Percentiles rank a stretch among this genome's conserved stretches.
phyloP scores from a whole-genome alignment of 2,797 vertebrate genomes.

The Coreius guichenoti region DNA sequence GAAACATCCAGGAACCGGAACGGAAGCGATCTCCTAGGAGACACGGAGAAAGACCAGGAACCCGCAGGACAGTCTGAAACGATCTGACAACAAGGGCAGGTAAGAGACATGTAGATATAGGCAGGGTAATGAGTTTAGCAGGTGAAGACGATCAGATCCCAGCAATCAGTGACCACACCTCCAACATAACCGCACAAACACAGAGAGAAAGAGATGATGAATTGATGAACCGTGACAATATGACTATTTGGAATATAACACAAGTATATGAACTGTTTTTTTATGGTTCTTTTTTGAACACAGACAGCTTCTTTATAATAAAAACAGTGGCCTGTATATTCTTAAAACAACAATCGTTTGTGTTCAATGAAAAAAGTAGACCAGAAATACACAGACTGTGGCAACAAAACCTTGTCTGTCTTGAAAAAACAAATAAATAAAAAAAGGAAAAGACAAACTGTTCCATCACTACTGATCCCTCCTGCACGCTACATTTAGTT shows the following conservation, averaged over 20 bases:
- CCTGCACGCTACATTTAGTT: slow-evolving; percentile 35
- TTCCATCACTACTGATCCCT: not conserved
- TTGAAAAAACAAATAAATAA: not conserved
- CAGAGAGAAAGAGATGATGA: too few relatives aligned
- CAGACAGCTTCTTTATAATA: not conserved
- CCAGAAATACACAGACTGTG: not conserved
- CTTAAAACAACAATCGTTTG: not conserved
- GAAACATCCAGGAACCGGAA: too few relatives aligned
- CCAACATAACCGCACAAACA: too few relatives aligned
- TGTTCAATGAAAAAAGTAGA: not conserved
- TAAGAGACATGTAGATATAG: too few relatives aligned
- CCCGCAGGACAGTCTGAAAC: too few relatives aligned
- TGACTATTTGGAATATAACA: not conserved
- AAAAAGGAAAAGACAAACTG: not conserved
- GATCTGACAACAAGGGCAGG: too few relatives aligned
- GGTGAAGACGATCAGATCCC: too few relatives aligned
- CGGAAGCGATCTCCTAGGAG: too few relatives aligned
- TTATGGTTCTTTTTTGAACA: not conserved
- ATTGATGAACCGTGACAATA: too few relatives aligned
- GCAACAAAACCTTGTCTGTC: not conserved
- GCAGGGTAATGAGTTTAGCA: too few relatives aligned
- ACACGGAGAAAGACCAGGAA: too few relatives aligned
- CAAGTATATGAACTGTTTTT: not conserved
- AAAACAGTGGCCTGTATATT: not conserved
- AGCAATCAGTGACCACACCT: too few relatives aligned